These are phyloP conservation scores for Trichomycterus rosablanca DNA, from an alignment of 2,113 vertebrate genomes.

Conservation along the genomic window DNA sequence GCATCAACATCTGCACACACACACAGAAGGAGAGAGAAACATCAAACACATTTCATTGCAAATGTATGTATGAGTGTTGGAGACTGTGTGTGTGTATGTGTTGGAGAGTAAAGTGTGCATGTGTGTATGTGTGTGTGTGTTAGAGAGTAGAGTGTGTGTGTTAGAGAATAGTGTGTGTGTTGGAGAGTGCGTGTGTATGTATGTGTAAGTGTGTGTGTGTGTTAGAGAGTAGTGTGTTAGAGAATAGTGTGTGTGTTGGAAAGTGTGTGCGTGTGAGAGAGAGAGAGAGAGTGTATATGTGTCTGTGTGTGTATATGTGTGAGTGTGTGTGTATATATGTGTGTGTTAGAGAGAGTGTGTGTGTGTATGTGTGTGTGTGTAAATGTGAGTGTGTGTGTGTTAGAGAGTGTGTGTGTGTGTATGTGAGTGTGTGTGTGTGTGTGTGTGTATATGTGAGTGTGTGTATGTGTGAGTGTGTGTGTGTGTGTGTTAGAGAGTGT, in stretches of 20 bases:
- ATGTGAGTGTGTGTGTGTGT: slow-evolving; percentile 68
- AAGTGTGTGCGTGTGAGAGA: not conserved
- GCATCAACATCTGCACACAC: slow-evolving; percentile 74
- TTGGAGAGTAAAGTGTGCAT: too few species aligned
- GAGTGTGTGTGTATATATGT: not conserved
- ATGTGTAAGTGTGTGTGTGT: not conserved
- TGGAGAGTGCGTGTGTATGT: not conserved
- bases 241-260: too few species aligned
- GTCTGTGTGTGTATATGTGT: not conserved
- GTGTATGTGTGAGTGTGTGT: not conserved
- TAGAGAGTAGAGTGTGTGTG: not conserved
- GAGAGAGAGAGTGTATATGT: not conserved
- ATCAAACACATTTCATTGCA: not conserved
- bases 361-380: slow-evolving; percentile 7
- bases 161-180: slow-evolving; percentile 1
- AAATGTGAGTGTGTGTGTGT: not conserved
- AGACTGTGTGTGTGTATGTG: not conserved
- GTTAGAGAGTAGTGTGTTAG: too few species aligned
- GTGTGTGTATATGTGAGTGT: slow-evolving; percentile 52
- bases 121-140: not conserved
- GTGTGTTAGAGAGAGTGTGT: not conserved
- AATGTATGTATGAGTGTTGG: not conserved
- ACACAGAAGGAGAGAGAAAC: not conserved
- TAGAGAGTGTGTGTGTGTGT: slow-evolving; percentile 2
- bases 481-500: not conserved